phyloP scores from a whole-genome alignment of 2,113 vertebrate genomes.

The Tauraco erythrolophus region DNA sequence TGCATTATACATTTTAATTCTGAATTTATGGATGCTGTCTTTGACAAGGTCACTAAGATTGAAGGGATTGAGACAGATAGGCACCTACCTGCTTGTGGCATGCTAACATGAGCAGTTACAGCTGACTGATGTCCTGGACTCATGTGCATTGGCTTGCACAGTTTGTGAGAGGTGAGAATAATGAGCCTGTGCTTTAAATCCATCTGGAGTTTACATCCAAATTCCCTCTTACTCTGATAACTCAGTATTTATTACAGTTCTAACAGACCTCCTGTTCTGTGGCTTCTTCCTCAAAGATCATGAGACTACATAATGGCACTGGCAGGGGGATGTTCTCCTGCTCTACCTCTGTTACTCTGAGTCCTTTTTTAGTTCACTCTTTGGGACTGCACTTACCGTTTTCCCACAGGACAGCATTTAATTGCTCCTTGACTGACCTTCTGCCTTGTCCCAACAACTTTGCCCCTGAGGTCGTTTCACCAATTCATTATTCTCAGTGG shows the following conservation, averaged over 20 bases:
- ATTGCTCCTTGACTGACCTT: conserved; percentile 72
- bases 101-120: neutral
- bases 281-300: neutral
- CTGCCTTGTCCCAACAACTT: conserved; percentile 72
- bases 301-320: neutral
- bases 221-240: conserved; percentile 35
- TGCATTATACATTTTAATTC: neutral
- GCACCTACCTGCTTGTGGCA: neutral
- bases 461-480: conserved; percentile 62
- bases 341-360: neutral
- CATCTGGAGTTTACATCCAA: conserved; percentile 6
- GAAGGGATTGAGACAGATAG: neutral
- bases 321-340: neutral
- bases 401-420: conserved; percentile 65
- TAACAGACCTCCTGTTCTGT: conserved; percentile 16
- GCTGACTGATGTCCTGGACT: neutral
- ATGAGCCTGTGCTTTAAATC: conserved; percentile 15
- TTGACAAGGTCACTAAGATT: neutral
- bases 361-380: neutral
- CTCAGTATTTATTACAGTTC: conserved; percentile 24
- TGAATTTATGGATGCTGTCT: neutral
- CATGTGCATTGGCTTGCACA: neutral
- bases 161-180: conserved; percentile 19
- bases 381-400: neutral
- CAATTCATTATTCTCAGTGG: conserved; percentile 56